Percentiles rank a stretch among this genome's conserved stretches.
Evolutionary conservation across 2,797 vertebrate genomes (phyloP).

Genomic region (Loriculus beryllinus): DNA sequence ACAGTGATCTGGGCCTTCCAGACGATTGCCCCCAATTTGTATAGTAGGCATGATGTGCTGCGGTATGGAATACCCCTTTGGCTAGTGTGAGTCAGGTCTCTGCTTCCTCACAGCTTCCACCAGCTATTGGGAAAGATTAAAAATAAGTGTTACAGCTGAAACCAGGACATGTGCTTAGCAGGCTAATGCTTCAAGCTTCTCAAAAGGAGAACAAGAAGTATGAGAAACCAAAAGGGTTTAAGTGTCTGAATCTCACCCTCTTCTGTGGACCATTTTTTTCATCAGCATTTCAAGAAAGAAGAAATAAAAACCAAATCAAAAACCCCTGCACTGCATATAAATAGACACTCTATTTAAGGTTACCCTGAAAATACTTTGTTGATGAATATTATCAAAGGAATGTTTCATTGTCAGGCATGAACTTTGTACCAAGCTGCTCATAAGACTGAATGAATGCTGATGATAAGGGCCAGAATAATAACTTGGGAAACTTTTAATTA

Average conservation of each 20-base stretch:
- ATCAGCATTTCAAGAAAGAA: neutral
- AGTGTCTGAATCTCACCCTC: neutral
- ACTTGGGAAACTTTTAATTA: neutral
- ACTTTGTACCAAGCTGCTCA: neutral
- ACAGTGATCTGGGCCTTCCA: neutral
- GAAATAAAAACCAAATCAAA: neutral
- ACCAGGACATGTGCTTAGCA: neutral
- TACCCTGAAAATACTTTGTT: neutral
- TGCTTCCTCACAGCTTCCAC: neutral
- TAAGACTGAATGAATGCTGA: neutral
- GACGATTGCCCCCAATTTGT: neutral
- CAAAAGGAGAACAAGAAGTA: neutral
- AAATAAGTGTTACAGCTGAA: neutral
- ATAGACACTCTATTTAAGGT: neutral
- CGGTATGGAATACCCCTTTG: neutral
- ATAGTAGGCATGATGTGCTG: neutral
- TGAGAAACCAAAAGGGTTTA: neutral
- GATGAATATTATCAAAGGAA: neutral
- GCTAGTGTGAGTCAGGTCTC: neutral
- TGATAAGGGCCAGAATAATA: neutral
- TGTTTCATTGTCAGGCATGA: neutral
- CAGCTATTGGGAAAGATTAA: neutral
- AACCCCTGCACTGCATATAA: neutral
- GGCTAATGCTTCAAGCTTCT: neutral
- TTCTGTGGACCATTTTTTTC: neutral